Conservation (phyloP, 2,888 invertebrate genomes). For the Platerodrilus igneus region DNA sequence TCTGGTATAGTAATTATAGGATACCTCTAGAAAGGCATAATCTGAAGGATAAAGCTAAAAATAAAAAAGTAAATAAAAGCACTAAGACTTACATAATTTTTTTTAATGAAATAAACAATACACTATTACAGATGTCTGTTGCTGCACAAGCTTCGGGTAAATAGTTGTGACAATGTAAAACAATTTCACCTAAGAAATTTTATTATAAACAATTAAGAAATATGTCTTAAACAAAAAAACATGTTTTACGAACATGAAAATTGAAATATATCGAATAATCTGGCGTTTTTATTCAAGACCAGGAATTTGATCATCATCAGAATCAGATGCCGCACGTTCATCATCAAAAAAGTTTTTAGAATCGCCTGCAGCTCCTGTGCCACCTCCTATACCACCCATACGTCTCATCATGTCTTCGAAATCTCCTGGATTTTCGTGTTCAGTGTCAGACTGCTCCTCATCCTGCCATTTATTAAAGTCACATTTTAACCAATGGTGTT, state of each 20-base stretch:
- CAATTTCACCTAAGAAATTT: too few species aligned
- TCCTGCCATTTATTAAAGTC: conserved; percentile 98
- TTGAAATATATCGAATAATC: too few species aligned
- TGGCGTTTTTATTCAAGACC: conserved; percentile 58
- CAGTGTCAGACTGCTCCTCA: conserved; percentile 89
- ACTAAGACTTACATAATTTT: too few species aligned
- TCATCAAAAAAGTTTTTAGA: conserved; percentile 76
- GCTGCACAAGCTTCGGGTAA: too few species aligned
- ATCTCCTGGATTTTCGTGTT: conserved; percentile 53
- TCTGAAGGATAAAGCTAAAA: too few species aligned
- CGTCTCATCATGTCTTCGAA: conserved; percentile 70
- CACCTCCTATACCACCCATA: conserved; percentile 59
- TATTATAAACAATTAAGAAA: too few species aligned
- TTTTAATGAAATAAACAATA: too few species aligned
- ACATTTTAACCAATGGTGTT: conserved; percentile 93
- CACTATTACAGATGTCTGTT: too few species aligned
- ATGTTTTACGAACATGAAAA: background rate
- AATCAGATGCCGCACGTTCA: conserved; percentile 55
- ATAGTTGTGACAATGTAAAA: too few species aligned
- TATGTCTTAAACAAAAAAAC: background rate
- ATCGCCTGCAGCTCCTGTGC: conserved; percentile 51
- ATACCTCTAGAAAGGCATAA: too few species aligned
- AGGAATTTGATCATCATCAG: conserved; percentile 76
- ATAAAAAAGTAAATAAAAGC: too few species aligned
- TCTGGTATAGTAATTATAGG: too few species aligned